phyloP scores from a whole-genome alignment of 2,888 invertebrate species.

The Calliopum simillimum region DNA sequence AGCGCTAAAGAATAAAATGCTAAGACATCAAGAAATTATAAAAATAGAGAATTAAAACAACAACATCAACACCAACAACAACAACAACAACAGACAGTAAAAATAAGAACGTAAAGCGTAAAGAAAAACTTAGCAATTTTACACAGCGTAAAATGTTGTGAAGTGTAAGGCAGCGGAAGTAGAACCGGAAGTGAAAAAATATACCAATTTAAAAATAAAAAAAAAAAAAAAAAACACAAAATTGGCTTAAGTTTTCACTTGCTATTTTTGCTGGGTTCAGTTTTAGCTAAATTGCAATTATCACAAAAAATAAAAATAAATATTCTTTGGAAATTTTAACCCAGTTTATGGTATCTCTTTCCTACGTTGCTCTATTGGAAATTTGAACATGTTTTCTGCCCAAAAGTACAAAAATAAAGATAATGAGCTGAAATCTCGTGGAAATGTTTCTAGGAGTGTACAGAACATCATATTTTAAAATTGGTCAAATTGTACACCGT shows the following conservation, averaged over 20 bases:
- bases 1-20: conserved; percentile 8
- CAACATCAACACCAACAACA: no score
- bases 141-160: conserved; percentile 22
- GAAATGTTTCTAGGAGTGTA: no score
- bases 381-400: no score
- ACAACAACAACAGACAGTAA: not conserved
- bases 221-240: conserved; percentile 39
- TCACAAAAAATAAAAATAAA: no score
- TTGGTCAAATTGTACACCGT: no score
- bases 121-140: not conserved
- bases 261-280: conserved; percentile 37
- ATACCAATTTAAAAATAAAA: conserved; percentile 33
- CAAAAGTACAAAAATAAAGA: no score
- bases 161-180: conserved; percentile 31
- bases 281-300: conserved; percentile 19
- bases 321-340: no score
- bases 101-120: no score
- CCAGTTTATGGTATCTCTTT: no score
- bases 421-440: no score
- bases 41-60: not conserved
- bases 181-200: conserved; percentile 39
- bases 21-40: conserved; percentile 14
- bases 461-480: no score
- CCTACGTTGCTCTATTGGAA: no score
- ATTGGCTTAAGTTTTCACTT: conserved; percentile 35